Conservation (phyloP, 2,113 vertebrate species). For the Stegastes partitus region DNA sequence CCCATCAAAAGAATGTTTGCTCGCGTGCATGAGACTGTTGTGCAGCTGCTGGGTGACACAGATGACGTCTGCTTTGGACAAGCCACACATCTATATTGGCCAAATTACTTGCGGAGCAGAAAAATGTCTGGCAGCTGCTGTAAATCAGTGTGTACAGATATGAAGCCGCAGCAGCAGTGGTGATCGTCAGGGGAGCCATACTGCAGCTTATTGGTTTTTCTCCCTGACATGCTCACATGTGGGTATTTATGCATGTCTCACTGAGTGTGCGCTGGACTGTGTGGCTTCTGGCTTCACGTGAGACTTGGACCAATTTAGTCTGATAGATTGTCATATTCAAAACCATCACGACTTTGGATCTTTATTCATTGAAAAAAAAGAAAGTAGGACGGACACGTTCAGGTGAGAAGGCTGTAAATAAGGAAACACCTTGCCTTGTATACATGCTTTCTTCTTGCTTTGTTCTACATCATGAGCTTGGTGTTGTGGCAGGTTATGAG, state of each 20-base stretch:
- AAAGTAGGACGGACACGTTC: not conserved
- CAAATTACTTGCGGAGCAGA: slow-evolving; percentile 60
- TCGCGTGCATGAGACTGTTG: not conserved
- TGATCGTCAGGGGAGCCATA: slow-evolving; percentile 39
- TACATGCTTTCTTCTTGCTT: not conserved
- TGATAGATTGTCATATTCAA: slow-evolving; percentile 18
- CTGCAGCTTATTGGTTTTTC: slow-evolving; percentile 66
- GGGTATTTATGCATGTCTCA: slow-evolving; percentile 9
- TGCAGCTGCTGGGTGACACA: slow-evolving; percentile 34
- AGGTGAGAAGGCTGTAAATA: slow-evolving; percentile 4
- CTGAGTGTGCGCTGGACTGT: slow-evolving; percentile 4
- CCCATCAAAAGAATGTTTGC: no score
- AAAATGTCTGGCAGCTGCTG: slow-evolving; percentile 56
- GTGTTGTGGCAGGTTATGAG: not conserved
- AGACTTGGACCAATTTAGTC: not conserved
- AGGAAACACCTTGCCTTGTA: not conserved
- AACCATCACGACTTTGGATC: not conserved
- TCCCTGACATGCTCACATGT: slow-evolving; percentile 19
- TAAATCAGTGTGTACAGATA: slow-evolving; percentile 55
- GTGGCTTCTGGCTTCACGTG: slow-evolving; percentile 7
- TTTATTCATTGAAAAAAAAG: not conserved
- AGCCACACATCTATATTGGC: slow-evolving; percentile 18
- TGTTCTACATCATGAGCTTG: not conserved
- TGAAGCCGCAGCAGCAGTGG: slow-evolving; percentile 25
- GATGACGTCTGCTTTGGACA: slow-evolving; percentile 27